A percentile compares a stretch with the other conserved stretches of the same genome.
These are phyloP conservation scores for Synaphobranchus kaupii DNA, from an alignment of 2,797 vertebrate species.

Conservation along the genomic window DNA sequence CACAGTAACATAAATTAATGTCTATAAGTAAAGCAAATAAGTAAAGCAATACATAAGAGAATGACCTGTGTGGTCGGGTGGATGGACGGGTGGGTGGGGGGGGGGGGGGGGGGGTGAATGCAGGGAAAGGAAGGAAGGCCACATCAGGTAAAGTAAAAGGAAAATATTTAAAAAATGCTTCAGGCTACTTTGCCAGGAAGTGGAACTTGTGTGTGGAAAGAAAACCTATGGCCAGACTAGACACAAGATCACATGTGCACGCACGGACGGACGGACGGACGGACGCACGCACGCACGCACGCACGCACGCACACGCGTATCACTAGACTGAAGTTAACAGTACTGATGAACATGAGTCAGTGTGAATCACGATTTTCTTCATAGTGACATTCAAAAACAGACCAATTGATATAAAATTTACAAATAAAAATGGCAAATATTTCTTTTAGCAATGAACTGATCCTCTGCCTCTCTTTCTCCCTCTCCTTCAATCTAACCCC, in stretches of 20 bases:
- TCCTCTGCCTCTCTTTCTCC: background rate
- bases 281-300: background rate
- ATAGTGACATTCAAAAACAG: background rate
- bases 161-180: slow-evolving; percentile 44
- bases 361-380: background rate
- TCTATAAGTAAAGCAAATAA: slow-evolving; percentile 56
- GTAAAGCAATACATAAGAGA: slow-evolving; percentile 65
- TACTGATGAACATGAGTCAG: background rate
- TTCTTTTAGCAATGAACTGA: background rate
- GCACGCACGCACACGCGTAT: background rate
- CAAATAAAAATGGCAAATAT: background rate
- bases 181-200: slow-evolving; percentile 30
- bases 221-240: slow-evolving; percentile 43
- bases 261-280: background rate
- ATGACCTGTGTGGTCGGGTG: background rate
- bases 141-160: slow-evolving; percentile 45
- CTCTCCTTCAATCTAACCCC: background rate
- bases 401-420: background rate
- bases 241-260: background rate
- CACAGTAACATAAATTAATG: too few species aligned
- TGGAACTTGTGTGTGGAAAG: slow-evolving; percentile 34
- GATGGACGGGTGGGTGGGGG: background rate
- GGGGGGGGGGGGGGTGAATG: background rate
- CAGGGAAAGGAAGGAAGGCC: slow-evolving; percentile 22
- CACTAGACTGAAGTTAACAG: background rate